Evolutionary conservation across 2,888 invertebrate genomes (phyloP), one percentile per base, ranked within the genome.

Genomic region (Lasioglossum oenotherae): DNA sequence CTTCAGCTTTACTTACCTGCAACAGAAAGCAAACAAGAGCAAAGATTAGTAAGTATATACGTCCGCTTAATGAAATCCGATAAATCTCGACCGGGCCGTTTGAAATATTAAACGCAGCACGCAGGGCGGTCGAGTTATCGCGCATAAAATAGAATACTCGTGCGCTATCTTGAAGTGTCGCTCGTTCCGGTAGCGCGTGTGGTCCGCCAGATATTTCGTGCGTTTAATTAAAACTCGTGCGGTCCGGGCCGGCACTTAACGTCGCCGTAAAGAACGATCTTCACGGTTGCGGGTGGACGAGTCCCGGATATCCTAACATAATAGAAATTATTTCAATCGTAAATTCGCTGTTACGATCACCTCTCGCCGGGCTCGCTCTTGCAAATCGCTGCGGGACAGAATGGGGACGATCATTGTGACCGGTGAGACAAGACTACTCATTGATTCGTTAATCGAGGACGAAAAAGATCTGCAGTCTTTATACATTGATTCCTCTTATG

Each of bases 1-100:
- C 64, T 16, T 0, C 6, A 14, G 31, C 6, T 69, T 60, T 79
- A 90, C 90, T 90, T 81, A 90, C 90, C 90, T 90, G 91, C 73
- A 90, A 90, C 84, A 82, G 76, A 85, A 72, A 81, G 67, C 27
- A 14, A 23, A 38, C 76, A 31, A 38, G n/a, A 71, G 35, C 38
- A 10, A 64, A 14, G 64, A 12, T 90, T 81, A 87, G 69, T 49
- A 10, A n/a, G n/a, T n/a, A 23, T 8, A 46, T 35, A 71, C 53
- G 38, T 71, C 5, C 27, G 27, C 41, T 87, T 78, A 71, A 81
- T 35, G 76, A 73, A 38, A 60, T 38, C 69, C 72, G 64, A 82
- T 84, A 80, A 86, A 81, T 81, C 80, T 69, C 31, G 23, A 35
- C 14, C 64, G 14, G 38, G 2, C 4, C 64, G 60, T 35, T 27